phyloP scores from a whole-genome alignment of 2,888 invertebrate species.

The Dimorphilus gyrociliatus region DNA sequence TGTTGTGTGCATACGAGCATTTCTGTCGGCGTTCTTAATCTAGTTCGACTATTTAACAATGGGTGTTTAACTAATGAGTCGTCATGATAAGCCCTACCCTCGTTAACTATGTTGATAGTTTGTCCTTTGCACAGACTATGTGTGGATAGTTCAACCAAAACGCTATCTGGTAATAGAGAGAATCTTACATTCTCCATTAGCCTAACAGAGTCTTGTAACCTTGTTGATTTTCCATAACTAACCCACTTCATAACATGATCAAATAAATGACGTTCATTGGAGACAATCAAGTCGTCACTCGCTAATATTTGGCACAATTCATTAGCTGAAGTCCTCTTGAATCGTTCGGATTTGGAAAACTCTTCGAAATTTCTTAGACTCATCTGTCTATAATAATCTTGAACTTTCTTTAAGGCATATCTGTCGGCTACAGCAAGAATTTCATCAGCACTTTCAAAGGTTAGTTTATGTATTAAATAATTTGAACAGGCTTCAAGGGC shows the following conservation, averaged over 20 bases:
- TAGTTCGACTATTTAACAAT: conserved; percentile 19
- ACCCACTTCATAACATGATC: conserved; percentile 27
- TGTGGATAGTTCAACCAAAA: too few species aligned
- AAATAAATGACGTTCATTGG: conserved; percentile 24
- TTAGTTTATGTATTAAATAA: conserved; percentile 30
- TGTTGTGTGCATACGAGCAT: conserved; percentile 23
- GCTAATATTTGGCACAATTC: conserved; percentile 20
- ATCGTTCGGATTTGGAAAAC: conserved; percentile 24
- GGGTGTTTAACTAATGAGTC: too few species aligned
- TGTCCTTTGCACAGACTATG: too few species aligned
- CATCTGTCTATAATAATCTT: conserved; percentile 24
- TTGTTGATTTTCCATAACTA: too few species aligned
- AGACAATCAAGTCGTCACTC: conserved; percentile 17
- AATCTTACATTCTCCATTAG: too few species aligned
- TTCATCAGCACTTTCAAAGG: conserved; percentile 32
- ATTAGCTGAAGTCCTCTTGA: conserved; percentile 20
- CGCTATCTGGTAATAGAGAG: too few species aligned
- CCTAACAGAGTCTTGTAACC: too few species aligned
- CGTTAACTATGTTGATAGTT: too few species aligned
- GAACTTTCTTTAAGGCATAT: conserved; percentile 25
- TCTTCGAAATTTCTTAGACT: conserved; percentile 28
- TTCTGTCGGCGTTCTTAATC: conserved; percentile 15
- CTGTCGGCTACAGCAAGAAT: conserved; percentile 30
- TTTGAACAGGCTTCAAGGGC: conserved; percentile 31
- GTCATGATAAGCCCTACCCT: too few species aligned